Base-by-base conservation (phyloP, 2,797 vertebrate species). In the Australoheros facetus region DNA sequence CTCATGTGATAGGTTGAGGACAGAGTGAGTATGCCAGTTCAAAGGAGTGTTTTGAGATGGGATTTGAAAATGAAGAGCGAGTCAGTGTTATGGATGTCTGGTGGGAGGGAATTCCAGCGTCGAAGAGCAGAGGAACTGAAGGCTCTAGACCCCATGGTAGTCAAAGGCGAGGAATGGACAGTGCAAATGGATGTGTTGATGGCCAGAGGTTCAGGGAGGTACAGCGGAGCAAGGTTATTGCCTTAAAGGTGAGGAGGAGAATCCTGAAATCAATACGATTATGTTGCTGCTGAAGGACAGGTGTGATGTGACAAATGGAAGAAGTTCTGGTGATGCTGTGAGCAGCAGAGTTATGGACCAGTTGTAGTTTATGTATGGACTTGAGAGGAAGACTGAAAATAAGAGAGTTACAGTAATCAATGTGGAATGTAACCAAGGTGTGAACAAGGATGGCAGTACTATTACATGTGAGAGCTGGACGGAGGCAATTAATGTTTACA, bases 121-220 rank as follows among this genome's bases (percentile, higher is more conserved):
- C 17, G 8, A 23, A 1, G 60, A 45, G 39, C 5, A 19, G 39
- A 66, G 39, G 17, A 9, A 0, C 39, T 28, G 39, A 13, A 66
- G 5, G 60, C 9, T 39, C 14, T 66, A 11, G 14, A 45, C 21
- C 39, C 8, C 21, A 1, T 45, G 39, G 21, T 45, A 64, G 60
- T 45, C 21, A 64, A 64, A 26, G 60, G 60, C 0, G 0, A 9
- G 37, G 2, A 64, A 64, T 16, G n/a, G 37, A 64, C 60, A 23
- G 1, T 42, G 37, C 7, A 37, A 45, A 45, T 26, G 16, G 60
- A 0, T 62, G 37, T 62, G 34, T 13, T 39, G 59, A 39, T 37
- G 34, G 9, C 6, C 4, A 26, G 23, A 64, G 23, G 37, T 62
- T 62, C 2, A 62, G 37, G 42, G 13, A 42, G 8, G 1, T 64